Evolutionary conservation across 2,797 vertebrate species (phyloP).

Genomic region (Scolopax bukidnonensis): DNA sequence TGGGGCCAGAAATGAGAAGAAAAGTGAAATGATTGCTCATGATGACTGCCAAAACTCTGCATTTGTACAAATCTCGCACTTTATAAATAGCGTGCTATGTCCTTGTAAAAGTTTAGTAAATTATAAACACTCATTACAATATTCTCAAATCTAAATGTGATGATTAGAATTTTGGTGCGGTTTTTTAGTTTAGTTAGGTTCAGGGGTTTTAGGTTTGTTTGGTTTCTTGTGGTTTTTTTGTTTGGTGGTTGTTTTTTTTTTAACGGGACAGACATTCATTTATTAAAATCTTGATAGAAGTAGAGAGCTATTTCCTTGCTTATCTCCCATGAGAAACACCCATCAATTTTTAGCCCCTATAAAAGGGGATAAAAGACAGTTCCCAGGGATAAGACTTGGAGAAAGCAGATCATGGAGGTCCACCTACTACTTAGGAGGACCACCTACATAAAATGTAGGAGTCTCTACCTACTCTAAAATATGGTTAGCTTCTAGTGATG

Average conservation of each 20-base stretch:
- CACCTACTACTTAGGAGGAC: background rate
- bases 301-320: background rate
- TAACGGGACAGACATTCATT: background rate
- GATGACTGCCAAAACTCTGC: background rate
- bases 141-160: background rate
- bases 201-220: background rate
- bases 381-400: constrained; percentile 9
- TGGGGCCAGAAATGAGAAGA: background rate
- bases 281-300: background rate
- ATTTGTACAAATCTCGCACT: background rate
- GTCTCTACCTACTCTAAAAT: constrained; percentile 25
- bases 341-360: background rate
- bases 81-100: background rate
- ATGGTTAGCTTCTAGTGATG: constrained; percentile 30
- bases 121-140: background rate
- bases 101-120: background rate
- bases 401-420: constrained; percentile 41
- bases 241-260: background rate
- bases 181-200: background rate
- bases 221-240: background rate
- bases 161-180: background rate
- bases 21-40: background rate
- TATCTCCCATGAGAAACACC: background rate
- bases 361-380: background rate
- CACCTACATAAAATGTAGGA: background rate